A percentile compares a stretch with the other conserved stretches of the same genome.
Evolutionary conservation across 2,797 vertebrate species (phyloP).

Genomic region (Threskiornis aethiopicus): DNA sequence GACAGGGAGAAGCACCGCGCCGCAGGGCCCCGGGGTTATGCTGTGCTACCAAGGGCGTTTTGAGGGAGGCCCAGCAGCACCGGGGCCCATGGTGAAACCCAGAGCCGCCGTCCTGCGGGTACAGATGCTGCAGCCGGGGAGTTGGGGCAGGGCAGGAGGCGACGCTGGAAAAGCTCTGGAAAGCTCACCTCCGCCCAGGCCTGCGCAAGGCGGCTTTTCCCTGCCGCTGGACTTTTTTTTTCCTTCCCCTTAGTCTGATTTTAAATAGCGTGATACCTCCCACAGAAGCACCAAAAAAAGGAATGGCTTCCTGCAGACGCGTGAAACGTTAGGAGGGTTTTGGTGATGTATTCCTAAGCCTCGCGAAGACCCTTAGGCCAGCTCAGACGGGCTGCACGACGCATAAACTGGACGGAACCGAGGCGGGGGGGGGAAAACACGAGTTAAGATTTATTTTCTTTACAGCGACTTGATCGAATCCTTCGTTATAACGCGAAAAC

Average conservation of each 20-base stretch:
- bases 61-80: background rate
- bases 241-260: background rate
- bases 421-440: accelerated
- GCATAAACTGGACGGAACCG: accelerated
- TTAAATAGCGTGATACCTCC: accelerated
- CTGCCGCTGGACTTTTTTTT: background rate
- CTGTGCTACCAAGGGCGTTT: background rate
- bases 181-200: accelerated
- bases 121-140: accelerated
- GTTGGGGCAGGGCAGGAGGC: too few species aligned
- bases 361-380: accelerated
- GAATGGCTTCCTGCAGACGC: background rate
- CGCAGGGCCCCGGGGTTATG: background rate
- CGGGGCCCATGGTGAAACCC: accelerated
- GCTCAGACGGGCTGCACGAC: too few species aligned
- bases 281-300: accelerated
- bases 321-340: accelerated
- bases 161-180: accelerated
- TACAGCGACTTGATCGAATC: accelerated
- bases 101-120: accelerated
- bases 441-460: too few species aligned
- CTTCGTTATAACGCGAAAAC: accelerated
- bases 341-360: background rate
- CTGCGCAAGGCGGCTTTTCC: background rate
- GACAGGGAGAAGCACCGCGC: accelerated